Percentiles rank a stretch among this genome's conserved stretches.
Evolutionary conservation across 2,888 invertebrate genomes (phyloP).

Genomic region (Seira musarum): DNA sequence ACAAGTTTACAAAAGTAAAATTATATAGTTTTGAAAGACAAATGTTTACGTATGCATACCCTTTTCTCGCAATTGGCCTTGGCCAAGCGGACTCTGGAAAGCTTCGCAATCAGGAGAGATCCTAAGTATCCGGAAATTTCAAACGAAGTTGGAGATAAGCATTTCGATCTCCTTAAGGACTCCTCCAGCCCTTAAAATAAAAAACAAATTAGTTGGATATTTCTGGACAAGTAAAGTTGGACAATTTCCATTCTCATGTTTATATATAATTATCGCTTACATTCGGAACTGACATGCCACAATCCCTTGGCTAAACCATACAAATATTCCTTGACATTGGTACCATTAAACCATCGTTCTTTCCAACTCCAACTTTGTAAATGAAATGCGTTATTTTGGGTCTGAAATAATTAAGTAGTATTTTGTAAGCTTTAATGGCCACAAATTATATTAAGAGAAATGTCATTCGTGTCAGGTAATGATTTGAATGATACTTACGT

Average conservation of each 20-base stretch:
- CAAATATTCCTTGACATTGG: constrained; percentile 76
- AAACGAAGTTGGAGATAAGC: constrained; percentile 76
- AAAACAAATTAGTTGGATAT: background rate
- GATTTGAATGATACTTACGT: too few species aligned
- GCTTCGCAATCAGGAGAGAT: too few species aligned
- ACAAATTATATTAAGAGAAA: too few species aligned
- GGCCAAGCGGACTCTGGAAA: too few species aligned
- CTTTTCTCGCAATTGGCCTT: constrained; percentile 75
- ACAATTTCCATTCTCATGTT: background rate
- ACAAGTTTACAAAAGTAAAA: background rate
- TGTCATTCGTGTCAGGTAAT: too few species aligned
- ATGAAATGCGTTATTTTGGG: constrained; percentile 75
- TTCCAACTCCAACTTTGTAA: background rate
- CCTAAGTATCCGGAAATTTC: constrained; percentile 75
- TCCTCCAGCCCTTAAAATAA: constrained; percentile 72
- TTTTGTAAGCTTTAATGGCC: too few species aligned
- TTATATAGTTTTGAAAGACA: background rate
- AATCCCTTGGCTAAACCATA: constrained; percentile 77
- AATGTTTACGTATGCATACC: too few species aligned
- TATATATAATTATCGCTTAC: constrained; percentile 72
- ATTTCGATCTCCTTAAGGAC: constrained; percentile 73
- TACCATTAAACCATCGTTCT: constrained; percentile 71
- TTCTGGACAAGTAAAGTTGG: too few species aligned
- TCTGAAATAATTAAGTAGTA: too few species aligned
- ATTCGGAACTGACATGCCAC: constrained; percentile 77